Percentiles rank a stretch among this genome's conserved stretches.
Conservation (phyloP, 2,113 vertebrate genomes). For the Epinephelus lanceolatus region DNA sequence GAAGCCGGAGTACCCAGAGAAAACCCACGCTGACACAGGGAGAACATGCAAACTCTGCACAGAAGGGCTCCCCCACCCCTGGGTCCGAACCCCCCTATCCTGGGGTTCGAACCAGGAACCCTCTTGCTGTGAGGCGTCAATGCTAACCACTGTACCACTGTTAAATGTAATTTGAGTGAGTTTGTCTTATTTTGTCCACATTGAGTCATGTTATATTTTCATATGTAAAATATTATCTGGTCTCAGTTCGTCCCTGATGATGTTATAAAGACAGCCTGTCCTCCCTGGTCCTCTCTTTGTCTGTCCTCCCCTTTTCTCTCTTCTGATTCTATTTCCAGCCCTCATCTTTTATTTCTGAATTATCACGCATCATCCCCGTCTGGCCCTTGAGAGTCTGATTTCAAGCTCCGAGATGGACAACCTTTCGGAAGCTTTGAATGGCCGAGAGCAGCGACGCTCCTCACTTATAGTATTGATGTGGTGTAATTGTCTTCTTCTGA, state of each 20-base stretch:
- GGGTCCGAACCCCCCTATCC: too few relatives aligned
- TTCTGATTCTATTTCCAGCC: slow-evolving; percentile 42
- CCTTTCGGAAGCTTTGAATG: slow-evolving; percentile 54
- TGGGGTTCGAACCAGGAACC: too few relatives aligned
- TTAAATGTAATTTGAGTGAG: not conserved
- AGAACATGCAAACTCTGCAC: too few relatives aligned
- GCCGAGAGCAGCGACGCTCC: slow-evolving; percentile 4
- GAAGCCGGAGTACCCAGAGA: too few relatives aligned
- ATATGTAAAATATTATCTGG: not conserved
- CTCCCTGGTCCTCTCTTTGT: not conserved
- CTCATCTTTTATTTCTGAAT: slow-evolving; percentile 42
- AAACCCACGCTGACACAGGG: too few relatives aligned
- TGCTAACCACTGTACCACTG: too few relatives aligned
- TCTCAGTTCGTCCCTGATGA: not conserved
- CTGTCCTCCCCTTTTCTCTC: not conserved
- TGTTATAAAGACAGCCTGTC: not conserved
- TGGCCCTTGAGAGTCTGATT: slow-evolving; percentile 57
- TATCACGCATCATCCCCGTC: slow-evolving; percentile 37
- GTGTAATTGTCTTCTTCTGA: slow-evolving; percentile 56
- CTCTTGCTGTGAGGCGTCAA: too few relatives aligned
- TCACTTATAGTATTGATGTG: slow-evolving; percentile 32
- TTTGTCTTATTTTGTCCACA: not conserved
- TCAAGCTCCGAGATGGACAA: slow-evolving; percentile 48
- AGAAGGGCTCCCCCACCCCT: too few relatives aligned
- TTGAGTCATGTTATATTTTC: too few relatives aligned